Evolutionary conservation across 2,113 vertebrate genomes (phyloP).

Genomic region (Larimichthys crocea): DNA sequence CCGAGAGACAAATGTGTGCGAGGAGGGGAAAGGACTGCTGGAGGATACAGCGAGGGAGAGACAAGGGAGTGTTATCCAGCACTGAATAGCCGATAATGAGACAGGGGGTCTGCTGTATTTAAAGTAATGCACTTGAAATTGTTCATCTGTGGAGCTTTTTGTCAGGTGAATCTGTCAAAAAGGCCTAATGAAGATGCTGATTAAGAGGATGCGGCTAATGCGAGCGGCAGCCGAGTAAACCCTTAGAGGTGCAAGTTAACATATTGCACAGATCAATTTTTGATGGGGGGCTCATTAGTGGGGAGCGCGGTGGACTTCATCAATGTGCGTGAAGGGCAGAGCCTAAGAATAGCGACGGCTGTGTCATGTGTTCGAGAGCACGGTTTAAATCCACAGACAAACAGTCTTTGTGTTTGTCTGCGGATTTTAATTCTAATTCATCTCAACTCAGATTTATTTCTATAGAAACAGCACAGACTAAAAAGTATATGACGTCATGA

Average conservation of each 20-base stretch:
- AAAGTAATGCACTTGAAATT: conserved; percentile 45
- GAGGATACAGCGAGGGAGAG: conserved; percentile 11
- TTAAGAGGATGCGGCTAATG: conserved; percentile 57
- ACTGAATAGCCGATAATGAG: conserved; percentile 57
- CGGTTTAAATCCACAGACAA: background rate
- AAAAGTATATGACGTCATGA: too few species aligned
- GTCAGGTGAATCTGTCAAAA: conserved; percentile 58
- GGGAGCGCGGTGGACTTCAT: conserved; percentile 67
- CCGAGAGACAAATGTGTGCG: conserved; percentile 1
- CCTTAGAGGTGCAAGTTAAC: conserved; percentile 59
- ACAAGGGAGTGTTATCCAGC: background rate
- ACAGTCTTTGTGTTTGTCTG: conserved; percentile 8
- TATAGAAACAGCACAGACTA: too few species aligned
- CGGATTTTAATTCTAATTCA: background rate
- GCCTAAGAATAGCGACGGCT: conserved; percentile 70
- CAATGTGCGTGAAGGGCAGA: conserved; percentile 73
- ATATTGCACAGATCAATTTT: conserved; percentile 71
- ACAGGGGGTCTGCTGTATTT: conserved; percentile 48
- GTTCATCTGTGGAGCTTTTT: conserved; percentile 40
- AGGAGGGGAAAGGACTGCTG: background rate
- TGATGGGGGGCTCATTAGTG: conserved; percentile 75
- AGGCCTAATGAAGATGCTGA: conserved; percentile 60
- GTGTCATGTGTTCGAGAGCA: conserved; percentile 39
- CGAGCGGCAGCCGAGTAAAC: conserved; percentile 30
- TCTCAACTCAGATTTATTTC: background rate